Conservation (phyloP, 2,797 vertebrate genomes). For the Carduelis carduelis region DNA sequence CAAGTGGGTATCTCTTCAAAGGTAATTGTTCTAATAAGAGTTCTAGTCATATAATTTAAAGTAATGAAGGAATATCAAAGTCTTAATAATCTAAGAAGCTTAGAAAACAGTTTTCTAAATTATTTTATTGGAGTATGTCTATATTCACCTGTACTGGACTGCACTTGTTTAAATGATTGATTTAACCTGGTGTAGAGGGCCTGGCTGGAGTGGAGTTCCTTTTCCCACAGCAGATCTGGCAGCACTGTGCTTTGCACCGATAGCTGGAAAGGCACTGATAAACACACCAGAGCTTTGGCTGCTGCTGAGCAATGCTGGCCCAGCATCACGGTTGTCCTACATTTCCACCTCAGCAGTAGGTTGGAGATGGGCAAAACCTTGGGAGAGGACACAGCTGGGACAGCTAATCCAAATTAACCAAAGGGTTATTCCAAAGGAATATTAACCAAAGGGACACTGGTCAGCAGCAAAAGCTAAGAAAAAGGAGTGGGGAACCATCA, state of each 20-base stretch:
- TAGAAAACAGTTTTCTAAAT: not conserved
- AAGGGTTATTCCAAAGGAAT: not conserved
- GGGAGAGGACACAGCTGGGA: not conserved
- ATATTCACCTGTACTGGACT: not conserved
- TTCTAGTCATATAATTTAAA: not conserved
- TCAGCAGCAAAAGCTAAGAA: not conserved
- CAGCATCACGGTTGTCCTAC: too few relatives aligned
- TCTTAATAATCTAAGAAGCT: not conserved
- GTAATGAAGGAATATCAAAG: not conserved
- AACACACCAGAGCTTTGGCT: not conserved
- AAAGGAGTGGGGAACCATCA: rapidly evolving
- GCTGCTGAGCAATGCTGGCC: rapidly evolving
- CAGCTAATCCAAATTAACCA: not conserved
- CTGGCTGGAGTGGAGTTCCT: not conserved
- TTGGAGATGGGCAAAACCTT: not conserved
- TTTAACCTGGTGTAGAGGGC: not conserved
- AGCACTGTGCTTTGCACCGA: not conserved
- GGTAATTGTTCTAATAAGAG: not conserved
- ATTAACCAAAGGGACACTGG: not conserved
- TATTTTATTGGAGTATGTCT: not conserved
- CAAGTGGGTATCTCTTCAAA: not conserved
- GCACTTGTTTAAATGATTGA: not conserved
- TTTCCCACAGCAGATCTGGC: not conserved
- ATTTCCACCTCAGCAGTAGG: not conserved
- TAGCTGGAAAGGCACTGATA: not conserved